Conservation (phyloP, 2,888 invertebrate genomes). For the Acronicta leporina region DNA sequence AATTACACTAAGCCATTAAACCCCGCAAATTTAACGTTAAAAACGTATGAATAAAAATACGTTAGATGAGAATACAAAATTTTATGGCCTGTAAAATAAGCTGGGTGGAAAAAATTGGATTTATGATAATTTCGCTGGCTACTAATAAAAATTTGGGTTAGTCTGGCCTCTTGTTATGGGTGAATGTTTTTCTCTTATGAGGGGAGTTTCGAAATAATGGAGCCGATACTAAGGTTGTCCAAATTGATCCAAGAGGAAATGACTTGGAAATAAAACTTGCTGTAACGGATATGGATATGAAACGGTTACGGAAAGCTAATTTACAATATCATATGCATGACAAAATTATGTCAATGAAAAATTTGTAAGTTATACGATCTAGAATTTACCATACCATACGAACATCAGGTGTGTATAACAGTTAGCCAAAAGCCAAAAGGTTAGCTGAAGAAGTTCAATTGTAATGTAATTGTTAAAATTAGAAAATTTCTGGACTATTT, state of each 20-base stretch:
- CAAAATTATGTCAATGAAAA: background rate
- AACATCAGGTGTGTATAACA: no score
- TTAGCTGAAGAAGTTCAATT: no score
- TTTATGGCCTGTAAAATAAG: conserved; percentile 63
- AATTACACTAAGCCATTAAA: conserved; percentile 48
- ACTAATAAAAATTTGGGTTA: conserved; percentile 55
- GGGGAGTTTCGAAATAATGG: conserved; percentile 32
- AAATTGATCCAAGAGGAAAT: conserved; percentile 1
- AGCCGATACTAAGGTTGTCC: background rate
- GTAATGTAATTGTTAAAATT: no score
- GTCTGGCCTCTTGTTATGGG: conserved; percentile 43
- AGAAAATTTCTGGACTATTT: no score
- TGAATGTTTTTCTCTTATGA: conserved; percentile 40
- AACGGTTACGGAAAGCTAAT: background rate
- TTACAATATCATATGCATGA: background rate
- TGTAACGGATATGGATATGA: background rate
- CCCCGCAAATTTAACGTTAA: conserved; percentile 58
- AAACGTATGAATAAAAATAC: conserved; percentile 61
- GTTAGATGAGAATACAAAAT: conserved; percentile 58
- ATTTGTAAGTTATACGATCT: background rate
- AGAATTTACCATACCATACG: no score
- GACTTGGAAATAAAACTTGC: background rate
- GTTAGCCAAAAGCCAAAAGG: no score
- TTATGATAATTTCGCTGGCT: conserved; percentile 54
- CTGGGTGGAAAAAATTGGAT: conserved; percentile 56